Evolutionary conservation across 2,113 vertebrate species (phyloP).

Genomic region (Aramus guarauna): DNA sequence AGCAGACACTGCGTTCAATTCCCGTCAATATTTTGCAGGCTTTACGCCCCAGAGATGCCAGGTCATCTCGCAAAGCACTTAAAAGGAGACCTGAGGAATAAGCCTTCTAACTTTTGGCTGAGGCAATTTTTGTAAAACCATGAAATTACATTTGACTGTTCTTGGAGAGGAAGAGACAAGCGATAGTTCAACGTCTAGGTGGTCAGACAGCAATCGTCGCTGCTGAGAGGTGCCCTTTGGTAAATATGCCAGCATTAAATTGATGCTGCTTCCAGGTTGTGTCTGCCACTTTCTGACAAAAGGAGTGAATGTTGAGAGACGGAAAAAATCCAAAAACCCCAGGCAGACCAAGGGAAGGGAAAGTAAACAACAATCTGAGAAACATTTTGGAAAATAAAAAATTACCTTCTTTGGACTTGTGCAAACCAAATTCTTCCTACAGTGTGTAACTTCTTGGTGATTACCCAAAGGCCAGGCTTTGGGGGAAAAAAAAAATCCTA

Average conservation of each 20-base stretch:
- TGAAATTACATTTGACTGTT: constrained; percentile 1
- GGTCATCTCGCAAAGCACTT: neutral
- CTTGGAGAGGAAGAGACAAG: neutral
- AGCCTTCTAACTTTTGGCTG: neutral
- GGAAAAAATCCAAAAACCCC: neutral
- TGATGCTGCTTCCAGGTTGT: neutral
- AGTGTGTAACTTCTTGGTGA: neutral
- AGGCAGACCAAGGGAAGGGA: neutral
- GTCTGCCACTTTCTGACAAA: constrained; percentile 21
- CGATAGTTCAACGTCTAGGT: neutral
- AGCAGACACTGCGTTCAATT: neutral
- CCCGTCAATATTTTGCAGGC: neutral
- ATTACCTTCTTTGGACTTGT: neutral
- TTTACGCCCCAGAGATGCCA: neutral
- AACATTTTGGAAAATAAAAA: neutral
- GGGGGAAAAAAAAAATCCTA: neutral
- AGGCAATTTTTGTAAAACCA: constrained; percentile 18
- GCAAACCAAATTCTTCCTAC: neutral
- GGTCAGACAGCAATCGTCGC: neutral
- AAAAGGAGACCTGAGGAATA: neutral
- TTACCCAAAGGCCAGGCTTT: constrained; percentile 39
- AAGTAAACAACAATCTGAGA: neutral
- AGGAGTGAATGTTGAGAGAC: neutral
- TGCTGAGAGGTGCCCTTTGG: constrained; percentile 1
- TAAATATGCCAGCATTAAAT: neutral